Conservation (phyloP, 2,888 invertebrate genomes). For the Ectemnius cavifrons region DNA sequence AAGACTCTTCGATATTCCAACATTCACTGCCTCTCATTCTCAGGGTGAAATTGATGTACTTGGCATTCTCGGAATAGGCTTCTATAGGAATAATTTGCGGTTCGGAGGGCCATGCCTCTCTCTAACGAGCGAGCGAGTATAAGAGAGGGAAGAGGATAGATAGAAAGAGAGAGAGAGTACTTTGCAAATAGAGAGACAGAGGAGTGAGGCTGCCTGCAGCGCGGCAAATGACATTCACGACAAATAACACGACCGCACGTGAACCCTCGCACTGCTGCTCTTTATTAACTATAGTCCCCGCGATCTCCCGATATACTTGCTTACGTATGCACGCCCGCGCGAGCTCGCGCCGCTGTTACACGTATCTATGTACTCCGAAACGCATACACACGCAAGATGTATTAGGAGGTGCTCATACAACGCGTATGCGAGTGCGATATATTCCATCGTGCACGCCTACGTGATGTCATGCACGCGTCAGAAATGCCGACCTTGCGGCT, state of each 20-base stretch:
- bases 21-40: too few relatives aligned
- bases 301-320: conserved; percentile 1
- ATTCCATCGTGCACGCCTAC: conserved; percentile 52
- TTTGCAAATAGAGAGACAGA: conserved; percentile 8
- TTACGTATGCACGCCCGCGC: neutral
- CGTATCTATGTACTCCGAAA: too few relatives aligned
- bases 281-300: conserved; percentile 15
- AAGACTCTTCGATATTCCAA: too few relatives aligned
- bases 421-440: conserved; percentile 25
- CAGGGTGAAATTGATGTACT: too few relatives aligned
- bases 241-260: conserved; percentile 26
- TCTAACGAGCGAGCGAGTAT: conserved; percentile 11
- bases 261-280: conserved; percentile 14
- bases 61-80: too few relatives aligned
- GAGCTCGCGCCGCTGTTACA: neutral
- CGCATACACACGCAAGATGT: too few relatives aligned
- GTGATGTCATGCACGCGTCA: conserved; percentile 65
- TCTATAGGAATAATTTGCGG: neutral
- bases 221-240: conserved; percentile 23
- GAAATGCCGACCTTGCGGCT: conserved; percentile 65
- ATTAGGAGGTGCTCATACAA: too few relatives aligned
- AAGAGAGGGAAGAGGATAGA: too few relatives aligned
- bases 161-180: neutral
- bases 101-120: neutral
- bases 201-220: neutral